Evolutionary conservation across 2,888 invertebrate genomes (phyloP).

Genomic region (Eilema griseolum): DNA sequence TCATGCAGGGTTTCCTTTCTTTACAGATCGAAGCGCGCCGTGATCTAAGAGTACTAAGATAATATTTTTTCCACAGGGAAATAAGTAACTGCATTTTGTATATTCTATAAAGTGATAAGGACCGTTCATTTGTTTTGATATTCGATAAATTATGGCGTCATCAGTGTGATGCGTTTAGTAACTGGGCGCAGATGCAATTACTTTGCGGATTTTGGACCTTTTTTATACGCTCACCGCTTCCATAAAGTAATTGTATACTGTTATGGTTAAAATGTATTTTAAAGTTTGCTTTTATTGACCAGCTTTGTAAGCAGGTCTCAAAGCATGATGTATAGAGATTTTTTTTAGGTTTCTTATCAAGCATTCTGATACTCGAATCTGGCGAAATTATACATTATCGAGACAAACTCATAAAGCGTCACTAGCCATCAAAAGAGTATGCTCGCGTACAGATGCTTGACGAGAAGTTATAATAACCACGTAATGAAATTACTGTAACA

Average conservation of each 20-base stretch:
- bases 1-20: constrained; percentile 58
- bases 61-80: constrained; percentile 88
- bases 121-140: constrained; percentile 86
- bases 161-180: constrained; percentile 81
- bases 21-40: constrained; percentile 86
- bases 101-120: constrained; percentile 88
- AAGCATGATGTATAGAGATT: constrained; percentile 86
- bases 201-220: constrained; percentile 84
- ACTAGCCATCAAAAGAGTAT: constrained; percentile 51
- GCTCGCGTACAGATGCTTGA: constrained; percentile 78
- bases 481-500: constrained; percentile 87
- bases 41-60: constrained; percentile 87
- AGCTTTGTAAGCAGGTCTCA: constrained; percentile 82
- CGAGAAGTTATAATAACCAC: constrained; percentile 83
- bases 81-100: constrained; percentile 88
- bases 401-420: constrained; percentile 43
- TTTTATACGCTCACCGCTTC: constrained; percentile 86
- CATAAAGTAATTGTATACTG: constrained; percentile 82
- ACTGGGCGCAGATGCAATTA: constrained; percentile 81
- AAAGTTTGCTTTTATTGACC: constrained; percentile 81
- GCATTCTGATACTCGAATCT: constrained; percentile 73
- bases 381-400: constrained; percentile 50
- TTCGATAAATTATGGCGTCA: constrained; percentile 85
- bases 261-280: constrained; percentile 79
- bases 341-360: constrained; percentile 83